These are phyloP conservation scores for Platynereis dumerilii DNA, from an alignment of 2,888 invertebrate species.

Conservation along the genomic window DNA sequence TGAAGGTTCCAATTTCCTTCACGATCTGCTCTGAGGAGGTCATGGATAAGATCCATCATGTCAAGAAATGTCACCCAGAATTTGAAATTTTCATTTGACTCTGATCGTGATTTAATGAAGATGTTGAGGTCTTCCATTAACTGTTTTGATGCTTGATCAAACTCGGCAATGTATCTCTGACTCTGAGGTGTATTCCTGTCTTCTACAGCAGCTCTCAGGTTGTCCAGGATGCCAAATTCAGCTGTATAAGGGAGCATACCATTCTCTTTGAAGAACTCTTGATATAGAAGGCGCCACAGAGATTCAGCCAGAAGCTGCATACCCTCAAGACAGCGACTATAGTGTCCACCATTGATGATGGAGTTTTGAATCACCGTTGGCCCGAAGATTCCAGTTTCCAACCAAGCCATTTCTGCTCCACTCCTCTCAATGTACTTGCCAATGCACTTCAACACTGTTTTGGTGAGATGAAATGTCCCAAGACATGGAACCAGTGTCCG, in stretches of 20 bases:
- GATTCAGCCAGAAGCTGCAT: conserved; percentile 18
- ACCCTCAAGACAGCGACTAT: conserved; percentile 15
- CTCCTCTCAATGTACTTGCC: conserved; percentile 5
- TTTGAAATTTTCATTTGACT: conserved; percentile 6
- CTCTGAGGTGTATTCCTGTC: not conserved
- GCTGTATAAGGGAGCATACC: conserved; percentile 5
- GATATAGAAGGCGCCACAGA: conserved; percentile 8
- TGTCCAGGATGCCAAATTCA: conserved; percentile 8
- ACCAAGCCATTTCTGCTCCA: conserved; percentile 13
- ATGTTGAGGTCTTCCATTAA: conserved; percentile 8
- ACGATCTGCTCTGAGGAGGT: conserved; percentile 18
- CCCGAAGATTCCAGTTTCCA: conserved; percentile 13
- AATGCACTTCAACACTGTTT: conserved; percentile 17
- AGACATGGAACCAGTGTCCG: conserved; percentile 8
- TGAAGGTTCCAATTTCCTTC: conserved; percentile 15
- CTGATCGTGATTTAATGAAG: not conserved
- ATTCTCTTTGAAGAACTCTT: conserved; percentile 16
- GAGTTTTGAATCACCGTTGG: conserved; percentile 13
- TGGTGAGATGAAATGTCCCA: conserved; percentile 15
- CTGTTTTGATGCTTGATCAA: conserved; percentile 3
- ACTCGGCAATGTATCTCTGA: conserved; percentile 13
- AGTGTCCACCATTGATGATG: conserved; percentile 12
- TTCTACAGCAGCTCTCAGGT: not conserved
- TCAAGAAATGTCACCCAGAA: conserved; percentile 19
- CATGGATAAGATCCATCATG: conserved; percentile 12